phyloP scores from a whole-genome alignment of 35 echinoderm and acorn worm species.

The Ptychodera flava region DNA sequence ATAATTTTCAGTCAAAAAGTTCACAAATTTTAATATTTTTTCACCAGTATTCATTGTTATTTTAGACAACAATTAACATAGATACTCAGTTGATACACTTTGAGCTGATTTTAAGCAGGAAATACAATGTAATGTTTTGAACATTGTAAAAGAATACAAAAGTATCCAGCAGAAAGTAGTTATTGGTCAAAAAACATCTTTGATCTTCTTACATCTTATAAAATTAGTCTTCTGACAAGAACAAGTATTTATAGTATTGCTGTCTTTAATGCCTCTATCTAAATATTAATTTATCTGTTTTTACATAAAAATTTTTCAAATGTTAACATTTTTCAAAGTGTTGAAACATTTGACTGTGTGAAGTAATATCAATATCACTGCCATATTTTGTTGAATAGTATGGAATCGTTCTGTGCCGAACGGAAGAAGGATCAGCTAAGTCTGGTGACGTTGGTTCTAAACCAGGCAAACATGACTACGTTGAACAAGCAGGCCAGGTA shows the following conservation, averaged over 20 bases:
- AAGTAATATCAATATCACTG: too few species aligned
- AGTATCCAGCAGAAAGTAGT: background rate
- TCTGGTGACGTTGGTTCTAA: conserved; percentile 23
- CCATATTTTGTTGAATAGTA: conserved; percentile 50
- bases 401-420: conserved; percentile 91
- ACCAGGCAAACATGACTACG: conserved; percentile 76
- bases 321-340: background rate
- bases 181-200: background rate
- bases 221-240: background rate
- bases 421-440: conserved; percentile 47
- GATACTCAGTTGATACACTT: too few species aligned
- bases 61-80: too few species aligned
- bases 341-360: too few species aligned
- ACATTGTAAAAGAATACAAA: too few species aligned
- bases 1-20: too few species aligned
- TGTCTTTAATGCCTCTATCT: background rate
- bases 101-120: background rate
- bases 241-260: background rate
- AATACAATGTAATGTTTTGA: too few species aligned
- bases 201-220: background rate
- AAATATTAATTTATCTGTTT: background rate
- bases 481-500: conserved; percentile 73
- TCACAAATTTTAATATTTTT: too few species aligned
- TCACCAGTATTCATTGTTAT: too few species aligned
- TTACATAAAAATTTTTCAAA: background rate